Evolutionary conservation across 1,140 invertebrate species (phyloP).

Genomic region (Cotesia glomerata): DNA sequence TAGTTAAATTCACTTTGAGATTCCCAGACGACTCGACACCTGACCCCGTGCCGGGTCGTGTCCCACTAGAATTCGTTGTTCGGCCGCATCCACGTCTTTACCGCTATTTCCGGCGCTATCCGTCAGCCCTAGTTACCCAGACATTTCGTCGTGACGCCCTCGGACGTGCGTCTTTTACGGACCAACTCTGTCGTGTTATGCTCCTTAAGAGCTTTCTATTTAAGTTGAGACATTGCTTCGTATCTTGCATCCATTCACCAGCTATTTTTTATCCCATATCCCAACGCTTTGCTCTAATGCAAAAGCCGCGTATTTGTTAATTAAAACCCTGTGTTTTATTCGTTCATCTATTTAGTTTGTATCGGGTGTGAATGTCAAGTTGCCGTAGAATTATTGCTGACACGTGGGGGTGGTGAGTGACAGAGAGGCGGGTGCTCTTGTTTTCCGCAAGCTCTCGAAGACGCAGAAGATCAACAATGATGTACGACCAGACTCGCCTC

Average conservation of each 20-base stretch:
- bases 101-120: constrained; percentile 62
- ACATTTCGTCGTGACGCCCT: constrained; percentile 54
- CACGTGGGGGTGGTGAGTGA: constrained; percentile 11
- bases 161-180: constrained; percentile 54
- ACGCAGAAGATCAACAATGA: constrained; percentile 41
- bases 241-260: constrained; percentile 9
- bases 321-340: background rate
- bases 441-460: constrained; percentile 31
- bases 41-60: constrained; percentile 41
- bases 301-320: background rate
- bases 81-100: constrained; percentile 32
- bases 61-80: constrained; percentile 25
- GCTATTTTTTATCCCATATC: background rate
- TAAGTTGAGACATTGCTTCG: constrained; percentile 39
- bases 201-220: constrained; percentile 58
- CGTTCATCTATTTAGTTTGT: background rate
- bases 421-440: constrained; percentile 3
- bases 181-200: constrained; percentile 56
- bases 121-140: constrained; percentile 58
- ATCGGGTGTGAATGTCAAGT: background rate
- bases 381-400: constrained; percentile 1
- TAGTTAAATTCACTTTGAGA: constrained; percentile 17
- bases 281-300: too few species aligned
- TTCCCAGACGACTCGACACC: constrained; percentile 49
- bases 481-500: constrained; percentile 51